Conservation (phyloP, 2,113 vertebrate genomes). For the Tretioscincus oriximinensis region DNA sequence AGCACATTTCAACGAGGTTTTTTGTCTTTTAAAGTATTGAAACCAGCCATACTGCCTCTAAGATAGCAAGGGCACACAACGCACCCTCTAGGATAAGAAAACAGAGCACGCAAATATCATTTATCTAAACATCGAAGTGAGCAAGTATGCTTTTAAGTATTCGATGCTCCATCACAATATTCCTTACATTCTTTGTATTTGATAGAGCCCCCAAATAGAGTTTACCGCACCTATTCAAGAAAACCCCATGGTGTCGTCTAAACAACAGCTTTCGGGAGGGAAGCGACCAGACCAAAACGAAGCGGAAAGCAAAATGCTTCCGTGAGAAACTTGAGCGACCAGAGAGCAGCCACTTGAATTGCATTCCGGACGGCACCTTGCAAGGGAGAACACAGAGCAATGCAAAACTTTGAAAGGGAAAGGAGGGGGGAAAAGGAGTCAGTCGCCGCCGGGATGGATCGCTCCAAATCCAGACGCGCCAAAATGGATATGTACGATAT, state of each 20-base stretch:
- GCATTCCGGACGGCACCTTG: background rate
- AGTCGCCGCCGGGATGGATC: slow-evolving; percentile 6
- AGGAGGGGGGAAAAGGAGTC: slow-evolving; percentile 1
- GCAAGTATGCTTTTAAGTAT: background rate
- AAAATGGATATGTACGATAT: too few relatives aligned
- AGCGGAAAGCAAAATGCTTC: background rate
- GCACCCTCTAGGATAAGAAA: background rate
- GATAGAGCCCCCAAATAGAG: background rate
- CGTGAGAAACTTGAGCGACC: slow-evolving; percentile 15
- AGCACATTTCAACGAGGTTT: background rate
- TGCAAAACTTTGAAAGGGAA: slow-evolving; percentile 37
- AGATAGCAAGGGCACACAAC: background rate
- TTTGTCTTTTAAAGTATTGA: background rate
- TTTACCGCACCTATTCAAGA: background rate
- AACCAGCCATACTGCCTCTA: background rate
- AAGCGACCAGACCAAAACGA: background rate
- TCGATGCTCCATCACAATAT: background rate
- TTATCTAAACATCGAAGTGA: background rate
- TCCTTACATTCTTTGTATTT: background rate
- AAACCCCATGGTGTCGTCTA: background rate
- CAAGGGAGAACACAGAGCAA: background rate
- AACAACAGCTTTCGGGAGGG: background rate
- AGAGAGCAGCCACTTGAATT: slow-evolving; percentile 11
- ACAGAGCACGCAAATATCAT: background rate
- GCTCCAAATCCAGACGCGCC: slow-evolving; percentile 8